Conservation (phyloP, 2,113 vertebrate genomes). For the Burhinus bistriatus region DNA sequence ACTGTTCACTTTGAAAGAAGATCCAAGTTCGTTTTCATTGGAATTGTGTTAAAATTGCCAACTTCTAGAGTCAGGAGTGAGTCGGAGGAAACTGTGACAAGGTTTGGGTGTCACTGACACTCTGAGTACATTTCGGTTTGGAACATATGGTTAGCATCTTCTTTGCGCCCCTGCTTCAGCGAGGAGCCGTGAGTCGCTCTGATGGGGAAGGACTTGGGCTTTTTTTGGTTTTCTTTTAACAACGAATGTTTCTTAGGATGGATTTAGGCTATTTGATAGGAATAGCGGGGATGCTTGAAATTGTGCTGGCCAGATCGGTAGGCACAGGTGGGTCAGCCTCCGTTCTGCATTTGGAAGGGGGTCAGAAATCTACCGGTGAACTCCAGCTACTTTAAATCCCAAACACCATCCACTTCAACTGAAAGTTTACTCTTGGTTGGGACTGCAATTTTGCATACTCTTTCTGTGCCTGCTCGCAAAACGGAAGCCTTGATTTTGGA, state of each 20-base stretch:
- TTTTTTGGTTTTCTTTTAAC: background rate
- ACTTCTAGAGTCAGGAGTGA: background rate
- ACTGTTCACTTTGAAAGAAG: background rate
- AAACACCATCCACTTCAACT: background rate
- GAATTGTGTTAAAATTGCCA: background rate
- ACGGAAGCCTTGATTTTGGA: background rate
- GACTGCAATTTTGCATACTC: background rate
- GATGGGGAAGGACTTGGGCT: background rate
- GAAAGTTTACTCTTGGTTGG: background rate
- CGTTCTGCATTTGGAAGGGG: background rate
- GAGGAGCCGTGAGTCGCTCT: background rate
- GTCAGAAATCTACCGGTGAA: background rate
- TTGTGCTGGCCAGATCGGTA: background rate
- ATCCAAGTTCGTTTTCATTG: background rate
- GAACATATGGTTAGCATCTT: background rate
- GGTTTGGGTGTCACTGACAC: background rate
- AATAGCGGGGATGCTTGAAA: background rate
- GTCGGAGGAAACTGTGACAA: background rate
- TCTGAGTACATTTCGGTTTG: accelerated
- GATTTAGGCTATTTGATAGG: background rate
- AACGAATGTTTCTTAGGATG: background rate
- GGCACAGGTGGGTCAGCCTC: background rate
- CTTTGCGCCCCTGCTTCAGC: background rate
- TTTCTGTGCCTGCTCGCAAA: background rate
- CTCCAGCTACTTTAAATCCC: background rate